phyloP scores from a whole-genome alignment of 2,797 vertebrate species.

The Leptodactylus fallax region DNA sequence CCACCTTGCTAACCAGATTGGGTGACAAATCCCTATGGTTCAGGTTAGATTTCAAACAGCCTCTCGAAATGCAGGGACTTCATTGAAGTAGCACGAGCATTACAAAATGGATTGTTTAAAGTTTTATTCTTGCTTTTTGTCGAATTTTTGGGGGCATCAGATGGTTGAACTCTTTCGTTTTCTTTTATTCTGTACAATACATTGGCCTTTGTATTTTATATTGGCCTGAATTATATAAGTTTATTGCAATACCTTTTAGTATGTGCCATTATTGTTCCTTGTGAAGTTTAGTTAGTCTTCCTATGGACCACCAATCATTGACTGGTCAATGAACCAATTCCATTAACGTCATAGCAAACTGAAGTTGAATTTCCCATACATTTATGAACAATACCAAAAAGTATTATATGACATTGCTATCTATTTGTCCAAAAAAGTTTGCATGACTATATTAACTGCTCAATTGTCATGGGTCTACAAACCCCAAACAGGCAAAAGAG shows the following conservation, averaged over 20 bases:
- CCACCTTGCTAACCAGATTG: constrained; percentile 48
- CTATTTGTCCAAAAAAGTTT: neutral
- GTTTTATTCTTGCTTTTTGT: neutral
- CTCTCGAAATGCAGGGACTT: neutral
- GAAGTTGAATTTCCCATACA: no score
- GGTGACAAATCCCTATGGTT: constrained; percentile 40
- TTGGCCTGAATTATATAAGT: no score
- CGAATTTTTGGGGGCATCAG: neutral
- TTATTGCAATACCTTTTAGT: no score
- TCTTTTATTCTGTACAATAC: neutral
- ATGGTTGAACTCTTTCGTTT: neutral
- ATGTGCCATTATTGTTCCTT: no score
- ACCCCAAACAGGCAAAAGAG: no score
- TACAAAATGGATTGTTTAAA: neutral
- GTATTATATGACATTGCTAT: no score
- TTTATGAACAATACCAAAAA: no score
- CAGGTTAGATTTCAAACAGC: constrained; percentile 46
- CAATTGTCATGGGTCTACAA: neutral
- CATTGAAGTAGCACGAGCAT: neutral
- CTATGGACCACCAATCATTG: no score
- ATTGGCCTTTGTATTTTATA: no score
- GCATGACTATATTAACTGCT: neutral
- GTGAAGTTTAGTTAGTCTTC: no score
- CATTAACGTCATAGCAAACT: no score
- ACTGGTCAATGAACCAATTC: no score